Evolutionary conservation across 1,140 invertebrate species (phyloP), one percentile per base, ranked within the genome.

Genomic region (Dendrolimus kikuchii): DNA sequence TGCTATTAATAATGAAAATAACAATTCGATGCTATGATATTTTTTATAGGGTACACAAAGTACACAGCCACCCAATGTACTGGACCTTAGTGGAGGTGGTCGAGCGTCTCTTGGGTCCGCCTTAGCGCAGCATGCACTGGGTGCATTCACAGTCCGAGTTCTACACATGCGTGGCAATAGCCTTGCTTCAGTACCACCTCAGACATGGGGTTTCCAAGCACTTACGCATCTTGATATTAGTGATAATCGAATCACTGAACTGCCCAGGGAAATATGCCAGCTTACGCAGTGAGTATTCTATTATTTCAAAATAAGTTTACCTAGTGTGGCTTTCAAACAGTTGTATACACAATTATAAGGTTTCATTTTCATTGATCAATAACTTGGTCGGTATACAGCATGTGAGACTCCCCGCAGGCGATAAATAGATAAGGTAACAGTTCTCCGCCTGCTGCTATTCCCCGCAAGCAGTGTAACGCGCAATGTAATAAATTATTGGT

Each of bases 141-240:
- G 72, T 10, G 89, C 90, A 6, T 89, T 89, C 23, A 80, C 87
- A 23, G 82, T 93, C 10, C 83, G 88, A 47, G 80, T 89, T 37
- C 74, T 93, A 41, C 89, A 88, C 53, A 77, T 93, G 66, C 82
- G 90, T 36, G 83, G 85, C 39, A 93, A 92, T 64, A 82, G 87
- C 46, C 88, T 94, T 39, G 77, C 81, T 40, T 67, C 76, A 5
- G 74, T 93, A 53, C 92, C 93, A 0, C 70, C 71, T 7, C 90
- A 91, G 60, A 77, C 92, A 40, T 82, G 93, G 62, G 78, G 88
- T 46, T 75, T 93, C 37, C 77, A 76, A 3, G 74, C 88, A 2
- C 74, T 93, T 45, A 90, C 89, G n/a, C 88, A 88, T 43, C 87
- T 94, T 46, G 91, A 94, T 75, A 76, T 94, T n/a, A 92, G 92